A percentile compares a stretch with the other conserved stretches of the same genome.
phyloP scores from a whole-genome alignment of 2,797 vertebrate species.

The Anguilla pacifica region DNA sequence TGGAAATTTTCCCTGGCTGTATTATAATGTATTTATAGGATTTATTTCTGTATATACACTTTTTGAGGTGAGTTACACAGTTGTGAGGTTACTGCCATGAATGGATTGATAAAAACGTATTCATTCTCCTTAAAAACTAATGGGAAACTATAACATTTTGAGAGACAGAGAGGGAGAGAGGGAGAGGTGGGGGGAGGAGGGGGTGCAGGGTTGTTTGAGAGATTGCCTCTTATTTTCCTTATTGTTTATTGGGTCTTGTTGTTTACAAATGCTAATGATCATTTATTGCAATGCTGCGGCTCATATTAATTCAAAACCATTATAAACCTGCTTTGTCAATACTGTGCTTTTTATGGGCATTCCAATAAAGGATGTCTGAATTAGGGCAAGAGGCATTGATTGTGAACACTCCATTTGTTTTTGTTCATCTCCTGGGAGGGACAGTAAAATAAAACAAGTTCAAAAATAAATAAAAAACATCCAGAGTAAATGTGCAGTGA shows the following conservation, averaged over 20 bases:
- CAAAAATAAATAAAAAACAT: neutral
- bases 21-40: constrained; percentile 29
- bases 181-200: constrained; percentile 13
- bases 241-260: neutral
- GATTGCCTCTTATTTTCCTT: neutral
- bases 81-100: neutral
- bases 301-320: neutral
- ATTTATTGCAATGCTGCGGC: neutral
- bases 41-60: constrained; percentile 9
- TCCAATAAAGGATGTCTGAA: neutral
- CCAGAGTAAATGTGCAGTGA: neutral
- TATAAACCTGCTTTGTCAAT: neutral
- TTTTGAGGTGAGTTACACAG: neutral
- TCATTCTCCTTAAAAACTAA: constrained; percentile 29
- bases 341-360: neutral
- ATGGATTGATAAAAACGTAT: neutral
- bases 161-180: constrained; percentile 22
- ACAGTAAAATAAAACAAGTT: neutral
- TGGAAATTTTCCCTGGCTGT: constrained; percentile 34
- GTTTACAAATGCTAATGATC: neutral
- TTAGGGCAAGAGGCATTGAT: neutral
- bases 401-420: neutral
- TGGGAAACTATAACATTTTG: neutral
- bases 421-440: neutral
- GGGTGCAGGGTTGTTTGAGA: neutral